phyloP scores from a whole-genome alignment of 2,888 invertebrate species.

The Cosmia pyralina region DNA sequence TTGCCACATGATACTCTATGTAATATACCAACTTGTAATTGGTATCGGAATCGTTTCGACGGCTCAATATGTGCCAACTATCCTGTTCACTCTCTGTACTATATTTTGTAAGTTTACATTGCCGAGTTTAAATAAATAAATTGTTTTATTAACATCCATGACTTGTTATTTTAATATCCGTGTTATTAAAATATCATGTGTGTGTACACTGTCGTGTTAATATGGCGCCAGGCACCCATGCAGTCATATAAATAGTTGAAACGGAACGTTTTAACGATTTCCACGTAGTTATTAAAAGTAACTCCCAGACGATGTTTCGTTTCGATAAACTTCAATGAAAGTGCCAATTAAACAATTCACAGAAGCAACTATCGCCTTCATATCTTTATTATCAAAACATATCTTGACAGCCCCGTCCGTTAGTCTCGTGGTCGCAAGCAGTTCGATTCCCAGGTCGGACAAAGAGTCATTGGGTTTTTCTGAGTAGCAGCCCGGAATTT shows the following conservation, averaged over 20 bases:
- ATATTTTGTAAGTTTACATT: slow-evolving; percentile 86
- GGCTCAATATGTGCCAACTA: slow-evolving; percentile 81
- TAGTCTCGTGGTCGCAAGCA: not conserved
- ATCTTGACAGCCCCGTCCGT: not conserved
- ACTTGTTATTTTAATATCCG: slow-evolving; percentile 51
- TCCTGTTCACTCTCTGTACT: slow-evolving; percentile 75
- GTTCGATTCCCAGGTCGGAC: not conserved
- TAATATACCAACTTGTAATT: slow-evolving; percentile 31
- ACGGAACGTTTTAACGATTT: not conserved
- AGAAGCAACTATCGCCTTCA: not conserved
- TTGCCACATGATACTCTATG: slow-evolving; percentile 13
- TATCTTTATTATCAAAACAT: slow-evolving; percentile 24
- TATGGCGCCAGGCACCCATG: not conserved
- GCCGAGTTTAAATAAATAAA: slow-evolving; percentile 81
- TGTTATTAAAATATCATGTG: slow-evolving; percentile 6
- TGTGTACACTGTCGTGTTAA: not conserved
- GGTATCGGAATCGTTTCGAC: slow-evolving; percentile 50
- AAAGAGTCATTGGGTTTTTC: not conserved
- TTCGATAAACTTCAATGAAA: slow-evolving; percentile 1
- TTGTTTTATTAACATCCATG: slow-evolving; percentile 76
- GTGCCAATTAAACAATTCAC: not conserved
- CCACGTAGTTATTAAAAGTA: slow-evolving; percentile 1
- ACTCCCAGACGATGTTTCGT: not conserved
- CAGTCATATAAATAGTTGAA: not conserved
- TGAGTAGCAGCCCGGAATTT: not conserved